phyloP scores from a whole-genome alignment of 2,888 invertebrate species.

The Pocota personata region DNA sequence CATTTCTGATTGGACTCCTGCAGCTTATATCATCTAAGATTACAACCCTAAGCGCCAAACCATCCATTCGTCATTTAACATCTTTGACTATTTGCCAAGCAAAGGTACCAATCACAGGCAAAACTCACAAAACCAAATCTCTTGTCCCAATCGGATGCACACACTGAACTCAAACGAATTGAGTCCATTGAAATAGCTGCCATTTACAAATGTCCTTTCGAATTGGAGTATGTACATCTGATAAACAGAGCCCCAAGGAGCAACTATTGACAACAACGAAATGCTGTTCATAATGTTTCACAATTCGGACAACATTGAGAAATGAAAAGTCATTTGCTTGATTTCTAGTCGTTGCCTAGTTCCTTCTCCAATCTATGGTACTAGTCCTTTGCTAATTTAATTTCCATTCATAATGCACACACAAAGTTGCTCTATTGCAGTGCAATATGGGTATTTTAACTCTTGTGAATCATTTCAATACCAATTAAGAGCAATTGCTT shows the following conservation, averaged over 20 bases:
- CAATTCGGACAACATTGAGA: too few relatives aligned
- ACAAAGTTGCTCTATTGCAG: background rate
- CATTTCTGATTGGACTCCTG: too few relatives aligned
- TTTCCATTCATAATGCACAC: background rate
- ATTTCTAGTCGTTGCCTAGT: background rate
- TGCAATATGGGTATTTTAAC: background rate
- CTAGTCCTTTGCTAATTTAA: background rate
- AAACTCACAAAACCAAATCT: background rate
- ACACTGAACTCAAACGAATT: too few relatives aligned
- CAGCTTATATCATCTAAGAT: too few relatives aligned
- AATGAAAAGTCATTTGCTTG: too few relatives aligned
- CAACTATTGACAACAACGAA: too few relatives aligned
- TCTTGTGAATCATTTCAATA: background rate
- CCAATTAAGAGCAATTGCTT: background rate
- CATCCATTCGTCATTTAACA: background rate
- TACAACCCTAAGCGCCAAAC: background rate
- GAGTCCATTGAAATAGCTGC: too few relatives aligned
- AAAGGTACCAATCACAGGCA: background rate
- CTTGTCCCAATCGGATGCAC: background rate
- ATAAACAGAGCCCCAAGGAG: too few relatives aligned
- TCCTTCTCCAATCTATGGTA: too few relatives aligned
- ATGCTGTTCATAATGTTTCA: too few relatives aligned
- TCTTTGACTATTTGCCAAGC: background rate
- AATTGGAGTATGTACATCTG: too few relatives aligned
- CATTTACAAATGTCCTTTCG: too few relatives aligned